Evolutionary conservation across 2,888 invertebrate species (phyloP).

Genomic region (Salticus scenicus): DNA sequence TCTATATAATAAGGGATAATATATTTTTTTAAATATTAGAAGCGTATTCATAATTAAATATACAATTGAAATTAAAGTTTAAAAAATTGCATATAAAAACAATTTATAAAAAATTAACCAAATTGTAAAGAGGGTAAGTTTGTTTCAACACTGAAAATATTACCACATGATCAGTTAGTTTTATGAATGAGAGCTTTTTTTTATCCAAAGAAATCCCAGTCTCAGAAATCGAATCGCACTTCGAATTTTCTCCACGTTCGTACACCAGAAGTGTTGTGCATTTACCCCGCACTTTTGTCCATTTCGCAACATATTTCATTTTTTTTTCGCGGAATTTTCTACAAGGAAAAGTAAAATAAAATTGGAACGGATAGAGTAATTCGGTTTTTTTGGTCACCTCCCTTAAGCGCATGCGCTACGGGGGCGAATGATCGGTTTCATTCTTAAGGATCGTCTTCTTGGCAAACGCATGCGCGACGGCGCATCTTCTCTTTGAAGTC

Average conservation of each 20-base stretch:
- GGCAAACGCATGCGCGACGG: constrained; percentile 38
- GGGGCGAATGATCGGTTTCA: constrained; percentile 58
- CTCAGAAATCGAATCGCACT: too few relatives aligned
- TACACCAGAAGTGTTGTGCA: not conserved
- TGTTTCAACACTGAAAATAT: too few relatives aligned
- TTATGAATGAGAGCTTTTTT: too few relatives aligned
- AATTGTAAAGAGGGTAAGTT: too few relatives aligned
- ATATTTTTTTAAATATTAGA: too few relatives aligned
- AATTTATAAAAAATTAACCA: too few relatives aligned
- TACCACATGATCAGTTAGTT: too few relatives aligned
- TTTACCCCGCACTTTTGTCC: not conserved
- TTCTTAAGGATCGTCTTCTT: constrained; percentile 59
- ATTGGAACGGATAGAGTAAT: not conserved
- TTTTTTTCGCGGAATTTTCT: not conserved
- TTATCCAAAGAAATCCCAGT: too few relatives aligned
- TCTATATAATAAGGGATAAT: too few relatives aligned
- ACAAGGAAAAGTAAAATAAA: not conserved
- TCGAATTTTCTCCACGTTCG: not conserved
- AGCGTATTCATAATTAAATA: too few relatives aligned
- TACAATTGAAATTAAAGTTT: too few relatives aligned
- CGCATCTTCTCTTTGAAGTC: constrained; percentile 24
- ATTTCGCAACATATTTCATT: not conserved
- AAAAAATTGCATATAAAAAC: too few relatives aligned
- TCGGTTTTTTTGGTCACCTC: constrained; percentile 11
- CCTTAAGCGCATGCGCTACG: constrained; percentile 45